Conservation (phyloP, 2,797 vertebrate genomes). For the Characodon lateralis region DNA sequence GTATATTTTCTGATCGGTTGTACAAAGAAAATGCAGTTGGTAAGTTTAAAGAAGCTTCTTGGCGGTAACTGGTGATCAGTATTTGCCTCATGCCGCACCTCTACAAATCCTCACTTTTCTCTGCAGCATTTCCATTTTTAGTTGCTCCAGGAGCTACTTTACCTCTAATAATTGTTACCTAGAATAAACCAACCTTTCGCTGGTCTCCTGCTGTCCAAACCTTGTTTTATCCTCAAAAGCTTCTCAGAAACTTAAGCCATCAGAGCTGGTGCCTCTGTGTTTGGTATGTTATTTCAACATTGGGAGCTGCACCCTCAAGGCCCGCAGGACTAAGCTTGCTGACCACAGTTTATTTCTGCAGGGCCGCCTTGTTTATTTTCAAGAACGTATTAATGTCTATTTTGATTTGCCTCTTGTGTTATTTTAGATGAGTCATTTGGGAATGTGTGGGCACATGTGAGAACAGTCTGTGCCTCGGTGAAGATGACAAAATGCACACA, state of each 20-base stretch:
- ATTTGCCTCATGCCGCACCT: neutral
- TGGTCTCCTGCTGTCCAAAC: slow-evolving; percentile 16
- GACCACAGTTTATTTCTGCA: slow-evolving; percentile 62
- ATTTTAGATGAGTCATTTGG: slow-evolving; percentile 68
- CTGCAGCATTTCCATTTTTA: slow-evolving; percentile 18
- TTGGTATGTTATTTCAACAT: slow-evolving; percentile 42
- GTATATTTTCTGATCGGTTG: neutral
- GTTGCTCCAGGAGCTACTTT: neutral
- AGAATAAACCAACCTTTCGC: neutral
- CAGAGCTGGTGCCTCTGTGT: slow-evolving; percentile 13
- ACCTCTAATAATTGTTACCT: neutral
- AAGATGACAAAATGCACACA: slow-evolving; percentile 28
- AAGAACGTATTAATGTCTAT: slow-evolving; percentile 65
- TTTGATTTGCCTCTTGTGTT: slow-evolving; percentile 67
- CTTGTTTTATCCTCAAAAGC: slow-evolving; percentile 27
- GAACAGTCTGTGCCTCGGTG: slow-evolving; percentile 68
- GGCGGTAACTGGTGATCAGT: neutral
- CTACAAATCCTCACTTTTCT: neutral
- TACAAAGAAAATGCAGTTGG: neutral
- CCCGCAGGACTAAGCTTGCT: slow-evolving; percentile 27
- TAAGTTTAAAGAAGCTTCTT: neutral
- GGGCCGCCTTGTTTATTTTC: slow-evolving; percentile 59
- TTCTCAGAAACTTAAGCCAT: slow-evolving; percentile 22
- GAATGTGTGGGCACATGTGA: slow-evolving; percentile 70
- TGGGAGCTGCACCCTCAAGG: slow-evolving; percentile 41